These are phyloP conservation scores for Pseudochirops corinnae DNA, from an alignment of 2,797 vertebrate species.

Conservation along the genomic window DNA sequence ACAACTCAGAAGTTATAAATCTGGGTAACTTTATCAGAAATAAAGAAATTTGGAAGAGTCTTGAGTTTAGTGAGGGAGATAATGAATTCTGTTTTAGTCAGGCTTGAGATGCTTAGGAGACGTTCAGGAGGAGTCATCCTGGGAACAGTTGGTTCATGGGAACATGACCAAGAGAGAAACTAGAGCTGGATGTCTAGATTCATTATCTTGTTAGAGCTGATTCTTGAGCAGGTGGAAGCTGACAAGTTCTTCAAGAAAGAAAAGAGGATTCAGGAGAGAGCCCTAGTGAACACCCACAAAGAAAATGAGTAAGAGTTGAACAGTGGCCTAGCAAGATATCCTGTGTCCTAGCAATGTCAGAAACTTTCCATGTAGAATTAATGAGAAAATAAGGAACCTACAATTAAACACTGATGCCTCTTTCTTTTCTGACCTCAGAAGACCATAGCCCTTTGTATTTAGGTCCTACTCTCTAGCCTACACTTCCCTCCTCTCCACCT, in stretches of 20 bases:
- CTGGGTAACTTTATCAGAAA: not conserved
- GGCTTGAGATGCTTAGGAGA: not conserved
- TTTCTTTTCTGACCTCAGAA: not conserved
- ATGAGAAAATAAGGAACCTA: not conserved
- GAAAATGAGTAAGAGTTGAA: not conserved
- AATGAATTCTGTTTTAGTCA: not conserved
- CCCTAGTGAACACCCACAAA: not conserved
- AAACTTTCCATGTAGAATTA: not conserved
- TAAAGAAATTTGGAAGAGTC: not conserved
- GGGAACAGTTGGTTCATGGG: too few species aligned
- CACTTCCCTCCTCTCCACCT: not conserved
- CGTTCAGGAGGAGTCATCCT: not conserved
- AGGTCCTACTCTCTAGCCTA: not conserved
- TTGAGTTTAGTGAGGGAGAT: not conserved
- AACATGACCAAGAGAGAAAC: not conserved
- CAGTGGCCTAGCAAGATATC: not conserved
- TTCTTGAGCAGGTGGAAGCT: not conserved
- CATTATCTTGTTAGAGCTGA: not conserved
- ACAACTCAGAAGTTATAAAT: not conserved
- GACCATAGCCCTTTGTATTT: not conserved
- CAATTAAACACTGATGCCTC: not conserved
- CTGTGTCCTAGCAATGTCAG: not conserved
- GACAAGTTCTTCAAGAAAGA: not conserved
- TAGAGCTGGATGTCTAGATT: not conserved
- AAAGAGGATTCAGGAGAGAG: not conserved